Conservation (phyloP, 2,113 vertebrate species). For the Atlantisia rogersi region DNA sequence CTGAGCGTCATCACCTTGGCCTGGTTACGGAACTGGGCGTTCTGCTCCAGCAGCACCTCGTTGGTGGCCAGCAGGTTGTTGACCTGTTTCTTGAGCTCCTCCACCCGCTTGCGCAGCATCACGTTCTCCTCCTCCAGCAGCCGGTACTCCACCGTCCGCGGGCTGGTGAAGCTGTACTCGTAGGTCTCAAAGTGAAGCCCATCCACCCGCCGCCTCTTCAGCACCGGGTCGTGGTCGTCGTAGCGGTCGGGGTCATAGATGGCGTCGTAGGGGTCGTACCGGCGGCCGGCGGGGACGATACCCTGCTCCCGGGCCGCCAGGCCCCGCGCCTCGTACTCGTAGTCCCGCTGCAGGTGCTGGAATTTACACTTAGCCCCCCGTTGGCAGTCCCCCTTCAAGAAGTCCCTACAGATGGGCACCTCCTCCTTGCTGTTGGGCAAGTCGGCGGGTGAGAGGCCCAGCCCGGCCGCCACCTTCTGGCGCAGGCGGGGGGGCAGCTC, state of each 20-base stretch:
- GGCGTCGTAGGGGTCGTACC: constrained; percentile 79
- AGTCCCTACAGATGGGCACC: constrained; percentile 95
- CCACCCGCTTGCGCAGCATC: constrained; percentile 91
- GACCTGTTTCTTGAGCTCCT: constrained; percentile 96
- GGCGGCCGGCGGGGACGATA: constrained; percentile 75
- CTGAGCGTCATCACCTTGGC: constrained; percentile 94
- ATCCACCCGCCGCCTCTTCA: constrained; percentile 88
- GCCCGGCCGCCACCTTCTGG: constrained; percentile 89
- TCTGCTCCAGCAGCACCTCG: constrained; percentile 96
- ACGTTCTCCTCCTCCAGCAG: constrained; percentile 94
- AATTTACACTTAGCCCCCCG: constrained; percentile 95
- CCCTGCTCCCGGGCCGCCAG: constrained; percentile 75
- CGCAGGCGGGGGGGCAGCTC: constrained; percentile 90
- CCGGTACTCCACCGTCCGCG: constrained; percentile 87
- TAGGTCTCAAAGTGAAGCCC: constrained; percentile 89
- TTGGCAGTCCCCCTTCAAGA: constrained; percentile 94
- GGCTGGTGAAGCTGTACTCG: constrained; percentile 80
- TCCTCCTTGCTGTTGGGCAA: constrained; percentile 92
- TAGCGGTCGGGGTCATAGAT: constrained; percentile 86
- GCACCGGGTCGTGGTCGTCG: constrained; percentile 84
- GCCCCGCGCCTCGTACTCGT: constrained; percentile 81
- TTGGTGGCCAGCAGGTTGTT: constrained; percentile 94
- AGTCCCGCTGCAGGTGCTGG: constrained; percentile 92
- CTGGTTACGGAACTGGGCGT: constrained; percentile 95
- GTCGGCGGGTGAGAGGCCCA: constrained; percentile 91